These are phyloP conservation scores for Mamestra configurata DNA, from an alignment of 1,140 invertebrate genomes.

Conservation along the genomic window DNA sequence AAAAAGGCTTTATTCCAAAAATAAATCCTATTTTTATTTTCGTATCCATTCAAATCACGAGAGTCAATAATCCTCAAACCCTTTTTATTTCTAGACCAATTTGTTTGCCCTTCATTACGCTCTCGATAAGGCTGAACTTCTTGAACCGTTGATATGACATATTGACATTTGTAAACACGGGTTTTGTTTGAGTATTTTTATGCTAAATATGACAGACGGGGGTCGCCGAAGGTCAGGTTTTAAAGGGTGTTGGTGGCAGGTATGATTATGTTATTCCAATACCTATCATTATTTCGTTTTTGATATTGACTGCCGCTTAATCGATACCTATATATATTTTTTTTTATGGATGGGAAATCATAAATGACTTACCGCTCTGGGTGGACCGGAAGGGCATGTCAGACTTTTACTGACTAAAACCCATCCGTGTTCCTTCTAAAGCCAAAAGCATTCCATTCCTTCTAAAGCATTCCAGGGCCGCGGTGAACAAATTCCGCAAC, in stretches of 20 bases:
- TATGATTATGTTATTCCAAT: not conserved
- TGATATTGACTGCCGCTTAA: no score
- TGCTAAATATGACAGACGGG: not conserved
- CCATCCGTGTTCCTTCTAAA: no score
- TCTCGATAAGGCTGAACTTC: constrained; percentile 1
- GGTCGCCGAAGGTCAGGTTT: not conserved
- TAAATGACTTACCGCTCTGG: no score
- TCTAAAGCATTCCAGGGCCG: no score
- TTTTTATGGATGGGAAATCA: no score
- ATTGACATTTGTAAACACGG: constrained; percentile 32
- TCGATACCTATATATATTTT: no score
- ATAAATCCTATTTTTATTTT: constrained; percentile 1
- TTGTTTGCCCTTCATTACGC: constrained; percentile 14
- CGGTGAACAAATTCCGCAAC: no score
- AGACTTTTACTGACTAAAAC: no score
- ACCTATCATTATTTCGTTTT: no score
- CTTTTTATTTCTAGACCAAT: constrained; percentile 10
- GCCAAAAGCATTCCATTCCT: no score
- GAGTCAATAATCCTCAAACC: constrained; percentile 15
- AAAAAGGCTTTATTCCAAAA: not conserved
- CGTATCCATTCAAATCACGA: not conserved
- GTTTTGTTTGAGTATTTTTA: not conserved
- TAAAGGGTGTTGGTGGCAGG: not conserved
- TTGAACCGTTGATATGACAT: not conserved
- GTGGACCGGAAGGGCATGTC: no score